Base-by-base conservation (phyloP, 1,140 invertebrate genomes). In the Aphelenchoides besseyi region DNA sequence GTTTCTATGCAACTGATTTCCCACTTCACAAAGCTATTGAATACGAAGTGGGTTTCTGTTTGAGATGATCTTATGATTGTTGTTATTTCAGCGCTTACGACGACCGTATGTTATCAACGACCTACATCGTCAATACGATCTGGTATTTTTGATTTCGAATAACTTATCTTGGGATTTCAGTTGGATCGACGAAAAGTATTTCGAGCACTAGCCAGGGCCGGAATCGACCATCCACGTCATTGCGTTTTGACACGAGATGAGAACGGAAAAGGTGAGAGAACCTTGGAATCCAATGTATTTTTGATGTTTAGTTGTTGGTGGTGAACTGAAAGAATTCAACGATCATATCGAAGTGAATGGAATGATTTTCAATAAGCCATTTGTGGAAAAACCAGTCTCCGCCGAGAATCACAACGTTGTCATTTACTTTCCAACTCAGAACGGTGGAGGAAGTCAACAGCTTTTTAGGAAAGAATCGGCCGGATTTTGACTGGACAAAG, bases 341-440 rank as follows among this genome's bases (percentile, higher is more conserved):
- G 97, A 99, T 87, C 93, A 97, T 80, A 95, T 99, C 8, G 96
- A 98, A 87, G 93, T 99, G 2, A 95, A 97, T 85, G 95, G 95
- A 2, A 90, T 94, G 28, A 90, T 92, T 1, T 98, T 99, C 82
- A 96, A 97, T 84, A 98, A 82, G 85, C 97, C 97, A 0, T 99
- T 99, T 88, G 97, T 99, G 0, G 97, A 99, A 86, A 98, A 98
- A 85, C 95, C 95, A 0, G 90, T 95, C 48, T 96, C 93, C 26
- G 97, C 97, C 0, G 97, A 99, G 87, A 95, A 99, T 87, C 97
- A 99, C 86, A 99, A 99, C 85, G 97, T 99, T 83, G 98, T 97
- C 85, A 99, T 99, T 79, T 99, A 99, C 86, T 99, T 98, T 87
- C 97, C n/a, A n/a, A 96, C 0, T 94, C 93, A n/a, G 2, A 94